Evolutionary conservation across 2,113 vertebrate genomes (phyloP).

Genomic region (Progne subis): DNA sequence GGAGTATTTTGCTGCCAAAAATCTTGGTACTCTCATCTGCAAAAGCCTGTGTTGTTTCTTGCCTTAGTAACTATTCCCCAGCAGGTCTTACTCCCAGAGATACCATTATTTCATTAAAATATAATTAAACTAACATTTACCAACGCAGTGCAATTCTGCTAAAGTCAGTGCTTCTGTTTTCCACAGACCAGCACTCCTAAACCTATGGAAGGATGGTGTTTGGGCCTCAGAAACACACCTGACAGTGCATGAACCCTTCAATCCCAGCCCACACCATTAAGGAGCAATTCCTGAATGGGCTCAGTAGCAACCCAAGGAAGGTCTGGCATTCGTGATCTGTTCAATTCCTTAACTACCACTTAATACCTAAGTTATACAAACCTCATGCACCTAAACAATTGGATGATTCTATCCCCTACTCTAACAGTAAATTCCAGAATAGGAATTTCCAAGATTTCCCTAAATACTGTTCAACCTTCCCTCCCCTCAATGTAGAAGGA

Average conservation of each 20-base stretch:
- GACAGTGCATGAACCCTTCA: not conserved
- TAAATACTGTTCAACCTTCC: not conserved
- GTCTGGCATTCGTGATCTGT: not conserved
- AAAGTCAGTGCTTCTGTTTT: not conserved
- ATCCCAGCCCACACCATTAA: fast-evolving
- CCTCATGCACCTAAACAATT: not conserved
- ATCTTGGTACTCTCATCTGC: not conserved
- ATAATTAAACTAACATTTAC: too few species aligned
- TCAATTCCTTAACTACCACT: not conserved
- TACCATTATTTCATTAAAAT: not conserved
- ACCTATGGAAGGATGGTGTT: not conserved
- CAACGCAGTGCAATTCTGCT: too few species aligned
- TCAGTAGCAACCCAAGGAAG: not conserved
- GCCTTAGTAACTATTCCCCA: not conserved
- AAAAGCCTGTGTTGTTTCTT: not conserved
- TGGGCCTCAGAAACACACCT: not conserved
- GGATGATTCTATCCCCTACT: too few species aligned
- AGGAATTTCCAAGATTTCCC: not conserved
- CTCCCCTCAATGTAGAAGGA: fast-evolving
- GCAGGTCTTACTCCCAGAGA: not conserved
- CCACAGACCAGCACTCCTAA: not conserved
- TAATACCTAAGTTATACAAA: not conserved
- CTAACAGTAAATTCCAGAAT: fast-evolving
- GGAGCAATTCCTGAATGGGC: not conserved
- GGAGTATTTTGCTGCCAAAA: not conserved